These are phyloP conservation scores for Liasis olivaceus DNA, from an alignment of 2,797 vertebrate species.

Conservation along the genomic window DNA sequence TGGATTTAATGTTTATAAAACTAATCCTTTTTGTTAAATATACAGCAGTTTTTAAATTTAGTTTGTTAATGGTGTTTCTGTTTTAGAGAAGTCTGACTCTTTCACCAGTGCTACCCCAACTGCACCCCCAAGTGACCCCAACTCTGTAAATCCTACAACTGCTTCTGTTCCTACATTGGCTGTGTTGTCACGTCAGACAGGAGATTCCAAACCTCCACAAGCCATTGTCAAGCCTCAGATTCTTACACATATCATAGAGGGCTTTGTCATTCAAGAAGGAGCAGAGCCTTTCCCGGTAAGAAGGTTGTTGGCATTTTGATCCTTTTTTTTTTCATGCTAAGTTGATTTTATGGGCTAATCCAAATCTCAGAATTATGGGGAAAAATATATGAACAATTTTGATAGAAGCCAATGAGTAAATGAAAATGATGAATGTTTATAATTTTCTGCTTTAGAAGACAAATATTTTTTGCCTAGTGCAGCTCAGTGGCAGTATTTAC, in stretches of 20 bases:
- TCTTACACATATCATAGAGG: conserved; percentile 97
- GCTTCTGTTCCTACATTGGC: conserved; percentile 77
- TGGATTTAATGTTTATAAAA: background rate
- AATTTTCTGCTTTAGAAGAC: background rate
- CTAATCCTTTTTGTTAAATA: background rate
- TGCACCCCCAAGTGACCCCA: conserved; percentile 59
- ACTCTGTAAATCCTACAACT: conserved; percentile 57
- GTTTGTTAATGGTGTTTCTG: conserved; percentile 26
- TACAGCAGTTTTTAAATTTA: background rate
- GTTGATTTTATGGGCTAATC: background rate
- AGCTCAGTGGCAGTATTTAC: background rate
- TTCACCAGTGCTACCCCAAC: conserved; percentile 57
- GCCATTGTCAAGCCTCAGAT: conserved; percentile 99
- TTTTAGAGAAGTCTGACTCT: conserved; percentile 74
- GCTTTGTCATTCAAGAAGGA: conserved; percentile 98
- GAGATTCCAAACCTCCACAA: conserved; percentile 89
- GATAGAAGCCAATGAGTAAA: background rate
- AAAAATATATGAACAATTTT: background rate
- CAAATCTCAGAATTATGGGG: background rate
- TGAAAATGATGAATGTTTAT: background rate
- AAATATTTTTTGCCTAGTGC: background rate
- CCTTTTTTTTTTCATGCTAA: background rate
- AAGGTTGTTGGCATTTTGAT: background rate
- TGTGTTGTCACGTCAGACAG: conserved; percentile 79
- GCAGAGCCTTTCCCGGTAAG: conserved; percentile 97